Evolutionary conservation across 2,888 invertebrate genomes (phyloP).

Genomic region (Colostygia pectinataria): DNA sequence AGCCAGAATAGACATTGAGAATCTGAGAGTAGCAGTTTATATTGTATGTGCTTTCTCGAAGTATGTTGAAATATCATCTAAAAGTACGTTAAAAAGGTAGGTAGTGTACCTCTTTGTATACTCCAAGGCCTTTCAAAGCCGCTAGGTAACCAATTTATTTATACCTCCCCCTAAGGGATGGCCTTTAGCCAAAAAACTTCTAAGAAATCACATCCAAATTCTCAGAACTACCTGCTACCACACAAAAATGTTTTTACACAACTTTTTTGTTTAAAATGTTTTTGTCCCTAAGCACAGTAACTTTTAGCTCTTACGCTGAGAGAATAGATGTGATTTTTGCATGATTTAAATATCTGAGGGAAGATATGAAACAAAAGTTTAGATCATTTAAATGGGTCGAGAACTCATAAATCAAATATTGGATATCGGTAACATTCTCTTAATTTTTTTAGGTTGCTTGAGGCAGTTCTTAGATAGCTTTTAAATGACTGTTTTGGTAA

Average conservation of each 20-base stretch:
- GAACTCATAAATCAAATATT: conserved; percentile 58
- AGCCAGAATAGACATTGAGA: too few species aligned
- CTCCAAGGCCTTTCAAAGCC: conserved; percentile 30
- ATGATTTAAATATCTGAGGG: conserved; percentile 21
- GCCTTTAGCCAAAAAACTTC: conserved; percentile 51
- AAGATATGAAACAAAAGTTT: conserved; percentile 49
- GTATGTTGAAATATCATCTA: too few species aligned
- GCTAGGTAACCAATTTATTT: conserved; percentile 38
- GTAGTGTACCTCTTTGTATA: too few species aligned
- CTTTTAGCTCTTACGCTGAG: background rate
- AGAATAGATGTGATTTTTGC: background rate
- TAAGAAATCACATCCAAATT: conserved; percentile 53
- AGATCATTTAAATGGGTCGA: conserved; percentile 42
- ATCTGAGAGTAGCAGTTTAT: too few species aligned
- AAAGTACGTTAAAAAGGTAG: too few species aligned
- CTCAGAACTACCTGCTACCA: conserved; percentile 60
- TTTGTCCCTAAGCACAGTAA: conserved; percentile 10
- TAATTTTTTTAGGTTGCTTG: conserved; percentile 29
- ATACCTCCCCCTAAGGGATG: conserved; percentile 41
- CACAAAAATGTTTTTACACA: conserved; percentile 44
- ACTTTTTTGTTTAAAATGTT: conserved; percentile 31
- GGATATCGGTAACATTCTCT: conserved; percentile 41
- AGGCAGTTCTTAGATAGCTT: conserved; percentile 20
- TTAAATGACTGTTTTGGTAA: conserved; percentile 22
- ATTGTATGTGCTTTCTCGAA: too few species aligned